Percentiles rank a stretch among this genome's conserved stretches.
Conservation (phyloP, 64 coral and sea anemone genomes). For the Catalaphyllia jardinei region DNA sequence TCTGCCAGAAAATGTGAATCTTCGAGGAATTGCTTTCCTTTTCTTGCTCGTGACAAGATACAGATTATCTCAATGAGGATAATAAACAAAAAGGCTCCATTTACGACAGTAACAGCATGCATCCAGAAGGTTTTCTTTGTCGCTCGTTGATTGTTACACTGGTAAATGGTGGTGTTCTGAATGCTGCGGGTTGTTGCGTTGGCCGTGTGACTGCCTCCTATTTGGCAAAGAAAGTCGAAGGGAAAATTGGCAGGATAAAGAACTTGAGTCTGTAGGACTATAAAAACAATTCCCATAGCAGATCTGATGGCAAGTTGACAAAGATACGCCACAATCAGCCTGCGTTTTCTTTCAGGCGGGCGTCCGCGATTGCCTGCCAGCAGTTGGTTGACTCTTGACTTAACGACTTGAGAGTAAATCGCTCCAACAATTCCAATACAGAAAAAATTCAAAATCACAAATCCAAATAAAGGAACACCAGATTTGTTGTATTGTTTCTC, state of each 20-base stretch:
- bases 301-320: background rate
- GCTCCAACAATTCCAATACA: background rate
- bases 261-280: background rate
- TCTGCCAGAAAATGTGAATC: background rate
- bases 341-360: background rate
- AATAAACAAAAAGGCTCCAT: background rate
- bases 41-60: background rate
- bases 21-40: background rate
- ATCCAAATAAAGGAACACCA: background rate
- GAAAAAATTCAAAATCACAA: background rate
- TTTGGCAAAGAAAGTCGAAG: background rate
- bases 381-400: constrained; percentile 1
- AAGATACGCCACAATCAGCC: background rate
- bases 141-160: constrained; percentile 1
- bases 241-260: background rate
- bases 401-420: background rate
- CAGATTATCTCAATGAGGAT: background rate
- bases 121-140: background rate
- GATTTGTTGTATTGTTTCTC: background rate
- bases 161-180: background rate
- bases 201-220: no score
- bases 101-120: background rate
- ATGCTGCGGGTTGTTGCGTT: background rate
- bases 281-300: background rate
- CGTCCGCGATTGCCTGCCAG: no score